A percentile compares a stretch with the other conserved stretches of the same genome.
Conservation (phyloP, 1,140 invertebrate species). For the Bombyx mandarina region DNA sequence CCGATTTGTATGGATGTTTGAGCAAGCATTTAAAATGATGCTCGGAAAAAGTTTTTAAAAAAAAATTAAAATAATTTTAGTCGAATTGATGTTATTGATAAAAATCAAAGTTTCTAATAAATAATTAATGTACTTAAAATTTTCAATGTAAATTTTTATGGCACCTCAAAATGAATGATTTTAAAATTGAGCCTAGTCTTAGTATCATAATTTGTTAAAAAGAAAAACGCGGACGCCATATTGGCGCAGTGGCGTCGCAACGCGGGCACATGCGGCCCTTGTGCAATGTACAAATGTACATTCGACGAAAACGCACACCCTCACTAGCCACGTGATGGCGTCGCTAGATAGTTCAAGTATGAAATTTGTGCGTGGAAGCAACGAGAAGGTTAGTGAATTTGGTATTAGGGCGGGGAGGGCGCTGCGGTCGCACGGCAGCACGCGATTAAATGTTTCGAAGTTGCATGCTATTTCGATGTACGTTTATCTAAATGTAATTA, state of each 20-base stretch:
- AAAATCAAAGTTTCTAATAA: slow-evolving; percentile 67
- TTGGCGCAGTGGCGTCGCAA: slow-evolving; percentile 23
- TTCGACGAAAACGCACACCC: slow-evolving; percentile 45
- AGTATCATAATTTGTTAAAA: slow-evolving; percentile 50
- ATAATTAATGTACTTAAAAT: slow-evolving; percentile 63
- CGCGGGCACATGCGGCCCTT: slow-evolving; percentile 1
- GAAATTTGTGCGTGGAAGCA: slow-evolving; percentile 49
- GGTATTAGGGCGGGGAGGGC: slow-evolving; percentile 38
- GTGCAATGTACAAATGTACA: slow-evolving; percentile 3
- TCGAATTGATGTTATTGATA: slow-evolving; percentile 67
- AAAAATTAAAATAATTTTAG: slow-evolving; percentile 48
- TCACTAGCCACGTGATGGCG: slow-evolving; percentile 34
- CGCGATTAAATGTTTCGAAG: slow-evolving; percentile 29
- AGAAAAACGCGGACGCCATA: slow-evolving; percentile 37
- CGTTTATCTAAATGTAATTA: slow-evolving; percentile 22
- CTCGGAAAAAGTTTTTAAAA: slow-evolving; percentile 31
- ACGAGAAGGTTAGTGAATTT: slow-evolving; percentile 68
- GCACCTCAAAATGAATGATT: slow-evolving; percentile 55
- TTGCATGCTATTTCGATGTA: slow-evolving; percentile 41
- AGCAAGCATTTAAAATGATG: slow-evolving; percentile 68
- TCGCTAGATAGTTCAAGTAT: slow-evolving; percentile 53
- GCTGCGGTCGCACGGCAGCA: slow-evolving; percentile 24
- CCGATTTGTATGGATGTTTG: slow-evolving; percentile 64
- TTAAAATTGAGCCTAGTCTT: slow-evolving; percentile 67
- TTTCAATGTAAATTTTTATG: slow-evolving; percentile 67